Conservation (phyloP, 2,797 vertebrate genomes). For the Macropodus opercularis region DNA sequence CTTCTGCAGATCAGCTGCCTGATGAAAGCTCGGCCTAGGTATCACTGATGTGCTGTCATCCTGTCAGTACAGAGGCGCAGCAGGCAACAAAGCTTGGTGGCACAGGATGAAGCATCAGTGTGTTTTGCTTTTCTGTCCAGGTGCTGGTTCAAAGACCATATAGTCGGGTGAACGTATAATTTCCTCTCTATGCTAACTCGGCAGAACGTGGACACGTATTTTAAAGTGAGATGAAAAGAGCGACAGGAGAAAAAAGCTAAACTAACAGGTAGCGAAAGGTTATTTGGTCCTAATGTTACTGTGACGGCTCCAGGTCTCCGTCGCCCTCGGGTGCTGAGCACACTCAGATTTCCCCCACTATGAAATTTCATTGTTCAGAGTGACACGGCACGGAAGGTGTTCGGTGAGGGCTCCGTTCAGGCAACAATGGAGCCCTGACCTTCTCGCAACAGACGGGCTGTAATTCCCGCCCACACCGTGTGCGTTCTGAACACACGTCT, state of each 20-base stretch:
- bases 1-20: conserved; percentile 32
- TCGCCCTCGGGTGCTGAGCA: neutral
- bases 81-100: conserved; percentile 10
- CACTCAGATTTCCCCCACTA: conserved; percentile 5
- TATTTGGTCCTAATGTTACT: conserved; percentile 5
- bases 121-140: conserved; percentile 24
- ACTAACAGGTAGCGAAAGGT: neutral
- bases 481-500: conserved; percentile 3
- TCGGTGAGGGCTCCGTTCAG: conserved; percentile 19
- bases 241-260: neutral
- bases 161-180: too few species aligned
- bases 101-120: too few species aligned
- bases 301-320: neutral
- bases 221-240: conserved; percentile 2
- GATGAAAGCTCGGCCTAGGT: conserved; percentile 11
- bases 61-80: neutral
- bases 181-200: conserved; percentile 8
- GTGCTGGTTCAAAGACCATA: too few species aligned
- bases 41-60: neutral
- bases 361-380: conserved; percentile 1
- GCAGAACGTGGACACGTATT: conserved; percentile 1
- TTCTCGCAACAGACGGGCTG: conserved; percentile 19
- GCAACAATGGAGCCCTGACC: conserved; percentile 2
- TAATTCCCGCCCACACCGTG: too few species aligned
- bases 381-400: conserved; percentile 5